Base-by-base conservation (phyloP, 2,113 vertebrate genomes). In the Artemisiospiza belli region DNA sequence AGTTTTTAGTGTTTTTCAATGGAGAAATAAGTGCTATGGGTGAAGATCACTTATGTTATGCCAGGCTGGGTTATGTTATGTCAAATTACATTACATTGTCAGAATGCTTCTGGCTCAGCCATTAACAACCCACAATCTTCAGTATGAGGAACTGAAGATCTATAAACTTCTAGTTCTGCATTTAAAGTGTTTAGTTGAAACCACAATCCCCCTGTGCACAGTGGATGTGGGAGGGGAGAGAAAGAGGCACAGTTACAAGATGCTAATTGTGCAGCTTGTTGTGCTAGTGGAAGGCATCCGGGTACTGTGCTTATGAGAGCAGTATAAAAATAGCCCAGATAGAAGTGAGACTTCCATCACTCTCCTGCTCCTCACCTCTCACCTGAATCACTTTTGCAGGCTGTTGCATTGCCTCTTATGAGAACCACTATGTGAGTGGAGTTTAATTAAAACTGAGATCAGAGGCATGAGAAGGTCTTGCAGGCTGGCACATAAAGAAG, bases 381-480 rank as follows among this genome's bases (percentile, higher is more conserved):
- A 17, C 35, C 39, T 61, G 39, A 78, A 90, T 77, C 37, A 44
- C 44, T 74, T 88, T 52, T 77, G 44, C 63, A 91, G 47, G 43
- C 74, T 92, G 62, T 75, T 69, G 16, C 41, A 9, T 55, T 79
- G 18, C 31, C 18, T 90, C 28, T 57, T 9, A 1, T 81, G 61
- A 92, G 61, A 75, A 75, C 31, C 61, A 78, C 57, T 49, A 54
- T 81, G 61, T 89, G 83, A 72, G 66, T 1, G 1, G 64, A 91
- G 70, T 92, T 95, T 92, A 91, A 87, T 89, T 87, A 92, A 94
- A 92, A 87, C 57, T 61, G 44, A 28, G 69, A 82, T 91, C 66
- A 89, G 41, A 68, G 37, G 21, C 2, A 2, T 73, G 69, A 95
- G 46, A 90, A 25, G 11, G 0, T 92, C 21, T 75, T 96, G 67